Evolutionary conservation across 2,113 vertebrate genomes (phyloP), one percentile per base, ranked within the genome.

Genomic region (Gobiocypris rarus): DNA sequence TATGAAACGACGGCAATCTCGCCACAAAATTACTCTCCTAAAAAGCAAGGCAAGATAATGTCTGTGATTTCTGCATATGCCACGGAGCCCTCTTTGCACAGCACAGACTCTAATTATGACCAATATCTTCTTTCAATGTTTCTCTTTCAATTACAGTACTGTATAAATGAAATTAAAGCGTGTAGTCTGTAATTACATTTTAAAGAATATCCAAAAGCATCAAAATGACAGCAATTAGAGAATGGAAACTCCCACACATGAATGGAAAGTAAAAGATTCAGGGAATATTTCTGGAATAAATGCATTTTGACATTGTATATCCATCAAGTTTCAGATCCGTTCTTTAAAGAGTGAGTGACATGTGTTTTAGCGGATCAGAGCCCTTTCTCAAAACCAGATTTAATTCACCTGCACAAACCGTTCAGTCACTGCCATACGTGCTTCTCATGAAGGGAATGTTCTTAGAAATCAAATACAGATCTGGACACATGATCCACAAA

Each of bases 41-140:
- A 28, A 54, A 34, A 8, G 48, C 26, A 54, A 41, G 56, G 69
- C 54, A 65, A 63, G 11, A 76, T 67, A 56, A 48, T 70, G 73
- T 75, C 31, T 69, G 54, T 76, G 38, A 69, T 61, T 87, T 81
- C 59, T 58, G 50, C n/a, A 34, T 74, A 58, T 69, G 59, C 67
- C 70, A 31, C 15, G 1, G 22, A 82, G n/a, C 58, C 82, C 65
- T 71, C 82, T 83, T 43, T 56, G 17, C 7, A 81, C 22, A 56
- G 65, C 78, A 81, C 70, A 81, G 77, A 87, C 75, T 81, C 71
- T 87, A 84, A 81, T 87, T 87, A 82, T 70, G 75, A 83, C 50
- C 83, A 67, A 77, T 81, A 82, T 56, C 52, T 77, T 78, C 43
- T 54, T 86, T 78, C 48, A 78, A 8, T 69, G n/a, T 67, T 65